Percentiles rank a stretch among this genome's conserved stretches.
Conservation (phyloP, 2,888 invertebrate species). For the Pomacea canaliculata region DNA sequence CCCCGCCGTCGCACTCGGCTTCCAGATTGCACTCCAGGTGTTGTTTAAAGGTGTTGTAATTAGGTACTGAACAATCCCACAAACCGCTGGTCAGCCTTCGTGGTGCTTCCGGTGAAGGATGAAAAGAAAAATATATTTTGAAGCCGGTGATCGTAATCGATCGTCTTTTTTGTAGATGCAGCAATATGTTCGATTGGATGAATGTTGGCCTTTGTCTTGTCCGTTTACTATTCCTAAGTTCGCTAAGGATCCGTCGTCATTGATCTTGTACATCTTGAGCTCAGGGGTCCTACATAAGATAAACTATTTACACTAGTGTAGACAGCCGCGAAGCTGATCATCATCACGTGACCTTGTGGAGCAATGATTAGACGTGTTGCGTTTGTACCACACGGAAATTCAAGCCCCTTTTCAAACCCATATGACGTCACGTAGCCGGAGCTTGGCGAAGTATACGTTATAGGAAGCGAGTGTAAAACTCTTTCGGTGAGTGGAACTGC, state of each 20-base stretch:
- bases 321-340: neutral
- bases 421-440: neutral
- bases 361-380: neutral
- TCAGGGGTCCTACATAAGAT: neutral
- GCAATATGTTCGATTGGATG: neutral
- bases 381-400: neutral
- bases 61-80: conserved; percentile 11
- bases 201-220: neutral
- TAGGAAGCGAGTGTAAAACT: neutral
- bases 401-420: neutral
- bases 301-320: neutral
- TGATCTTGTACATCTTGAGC: neutral
- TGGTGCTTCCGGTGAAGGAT: neutral
- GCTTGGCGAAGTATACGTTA: neutral
- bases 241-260: neutral
- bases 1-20: conserved; percentile 1
- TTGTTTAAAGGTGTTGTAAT: conserved; percentile 2
- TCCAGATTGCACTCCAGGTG: conserved; percentile 20
- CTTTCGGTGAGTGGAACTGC: too few species aligned
- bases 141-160: neutral
- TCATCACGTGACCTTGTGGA: neutral
- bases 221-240: neutral
- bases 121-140: neutral
- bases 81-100: neutral
- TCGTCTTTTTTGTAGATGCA: neutral